Percentiles rank a stretch among this genome's conserved stretches.
These are phyloP conservation scores for Arge pagana DNA, from an alignment of 2,888 invertebrate species.

Conservation along the genomic window DNA sequence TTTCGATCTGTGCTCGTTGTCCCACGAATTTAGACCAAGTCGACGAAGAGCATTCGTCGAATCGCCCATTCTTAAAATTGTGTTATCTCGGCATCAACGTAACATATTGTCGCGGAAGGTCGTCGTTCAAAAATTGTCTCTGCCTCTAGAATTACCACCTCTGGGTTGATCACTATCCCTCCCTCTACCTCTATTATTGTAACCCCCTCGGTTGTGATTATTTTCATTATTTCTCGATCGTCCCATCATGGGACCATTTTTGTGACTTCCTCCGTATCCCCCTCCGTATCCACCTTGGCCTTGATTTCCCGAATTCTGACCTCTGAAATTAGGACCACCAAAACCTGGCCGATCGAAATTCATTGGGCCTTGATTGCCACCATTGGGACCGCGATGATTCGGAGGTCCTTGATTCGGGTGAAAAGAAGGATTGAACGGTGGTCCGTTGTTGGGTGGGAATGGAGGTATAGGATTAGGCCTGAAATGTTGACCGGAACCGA, in stretches of 20 bases:
- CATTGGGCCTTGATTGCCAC: slow-evolving; percentile 38
- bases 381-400: slow-evolving; percentile 47
- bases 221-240: slow-evolving; percentile 43
- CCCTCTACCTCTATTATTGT: slow-evolving; percentile 45
- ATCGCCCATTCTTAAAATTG: too few species aligned
- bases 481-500: slow-evolving; percentile 49
- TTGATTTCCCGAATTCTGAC: slow-evolving; percentile 41
- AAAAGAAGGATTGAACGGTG: slow-evolving; percentile 42
- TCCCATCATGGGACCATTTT: slow-evolving; percentile 42
- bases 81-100: too few species aligned
- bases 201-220: slow-evolving; percentile 41
- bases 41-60: too few species aligned
- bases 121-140: slow-evolving; percentile 45
- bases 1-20: too few species aligned
- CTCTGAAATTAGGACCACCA: slow-evolving; percentile 47
- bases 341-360: slow-evolving; percentile 49
- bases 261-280: slow-evolving; percentile 33
- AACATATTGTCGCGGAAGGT: slow-evolving; percentile 17
- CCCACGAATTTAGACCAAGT: too few species aligned
- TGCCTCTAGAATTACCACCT: slow-evolving; percentile 36
- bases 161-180: slow-evolving; percentile 44
- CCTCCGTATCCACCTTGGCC: slow-evolving; percentile 21
- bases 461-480: slow-evolving; percentile 47
- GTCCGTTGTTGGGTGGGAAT: slow-evolving; percentile 43
- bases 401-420: slow-evolving; percentile 40